Base-by-base conservation (phyloP, 2,888 invertebrate genomes). In the Lordiphosa andalusiaca region DNA sequence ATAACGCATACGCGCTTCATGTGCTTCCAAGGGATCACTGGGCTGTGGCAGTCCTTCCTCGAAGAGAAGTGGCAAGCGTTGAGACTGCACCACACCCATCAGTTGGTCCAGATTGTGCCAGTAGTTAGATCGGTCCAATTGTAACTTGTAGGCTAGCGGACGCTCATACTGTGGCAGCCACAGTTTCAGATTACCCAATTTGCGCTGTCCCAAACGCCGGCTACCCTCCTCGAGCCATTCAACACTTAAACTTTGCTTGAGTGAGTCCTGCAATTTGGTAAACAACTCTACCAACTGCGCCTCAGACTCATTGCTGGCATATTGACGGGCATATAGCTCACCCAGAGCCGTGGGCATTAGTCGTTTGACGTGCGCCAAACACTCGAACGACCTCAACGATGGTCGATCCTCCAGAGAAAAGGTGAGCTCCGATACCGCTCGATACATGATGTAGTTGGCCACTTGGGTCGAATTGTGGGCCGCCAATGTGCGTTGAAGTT, bases 391-490 rank as follows among this genome's bases (percentile, higher is more conserved):
- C 0, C 86, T 66, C 5, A 33, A 23, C 0, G 44, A 39, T 0
- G 64, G 46, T 0, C 53, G 39, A 0, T 69, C 72, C 0, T 74
- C 76, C 6, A 69, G 38, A 0, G 65, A 60, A 19, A 88, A 69
- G 5, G 72, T 70, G 0, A 83, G 55, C 1, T 39, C 19, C 10
- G 83, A 64, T 2, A 87, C 33, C 0, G 87, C 87, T 6, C 88
- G 75, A 41, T 87, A 88, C 88, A 88, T 88, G 0, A 88, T 77
- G 19, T 88, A 88, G 58, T 88, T 89, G 7, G 89, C 88, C 6
- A 88, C 60, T 5, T 73, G 68, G 4, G 72, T 82, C 10, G 64
- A 65, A 25, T 87, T 77, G 21, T 76, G 74, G 1, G 69, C 58
- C 3, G 58, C 56, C 16, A 86, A 47, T 1, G 77, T 73, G 13